Evolutionary conservation across 1,140 invertebrate genomes (phyloP), one percentile per base, ranked within the genome.

Genomic region (Zaprionus taronus): DNA sequence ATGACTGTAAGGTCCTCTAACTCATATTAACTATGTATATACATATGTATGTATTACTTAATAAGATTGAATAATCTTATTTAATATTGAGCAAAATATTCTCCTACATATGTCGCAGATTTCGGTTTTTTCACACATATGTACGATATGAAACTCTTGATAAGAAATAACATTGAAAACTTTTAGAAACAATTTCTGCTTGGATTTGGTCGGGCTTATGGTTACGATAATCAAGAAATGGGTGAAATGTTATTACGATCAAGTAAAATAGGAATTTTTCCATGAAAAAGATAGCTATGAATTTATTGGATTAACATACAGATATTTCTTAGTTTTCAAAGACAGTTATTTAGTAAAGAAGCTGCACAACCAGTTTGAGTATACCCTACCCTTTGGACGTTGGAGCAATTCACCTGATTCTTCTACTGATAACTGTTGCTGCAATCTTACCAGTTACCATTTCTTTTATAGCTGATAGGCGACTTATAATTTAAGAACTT

Each of bases 381-480:
- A 36, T 17, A n/a, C 28, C 24, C 55, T 60, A 66, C 31, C 24
- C 20, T 34, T 53, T 26, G 53, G 12, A 24, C 15, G n/a, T 56
- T 67, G 26, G 41, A 55, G 63, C 47, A 67, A 41, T 58, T 58
- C 14, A 44, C 5, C 31, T 20, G 11, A 56, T 24, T 36, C 20
- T 74, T 12, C 6, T 12, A n/a, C 12, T 41, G 66, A 70, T 75
- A 70, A 75, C 51, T 47, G 20, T 12, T 15, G 28, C 22, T 55
- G 38, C 60, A 69, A 74, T 63, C 66, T 38, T 0, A n/a, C 53
- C 3, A 26, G n/a, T 62, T 57, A 60, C 41, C 31, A 24, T 63
- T 28, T 57, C 66, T 17, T 62, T 75, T 41, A 2, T 67, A 75
- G 41, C 58, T 70, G 72, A 75, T 75, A 51, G 72, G 24, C 38